Base-by-base conservation (phyloP, 2,113 vertebrate genomes). In the Lutjanus erythropterus region DNA sequence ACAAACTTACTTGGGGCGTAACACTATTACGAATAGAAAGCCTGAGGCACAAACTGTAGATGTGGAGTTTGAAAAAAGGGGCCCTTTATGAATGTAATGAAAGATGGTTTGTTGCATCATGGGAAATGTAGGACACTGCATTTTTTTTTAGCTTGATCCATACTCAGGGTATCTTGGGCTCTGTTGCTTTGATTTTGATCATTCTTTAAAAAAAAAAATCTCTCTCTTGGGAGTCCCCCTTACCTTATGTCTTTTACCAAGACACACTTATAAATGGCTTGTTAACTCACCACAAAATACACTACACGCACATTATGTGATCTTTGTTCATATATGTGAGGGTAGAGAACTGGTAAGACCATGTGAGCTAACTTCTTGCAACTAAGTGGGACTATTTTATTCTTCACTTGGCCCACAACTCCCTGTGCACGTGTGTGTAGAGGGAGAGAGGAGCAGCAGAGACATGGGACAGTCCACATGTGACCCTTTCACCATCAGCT, bases 401-500 rank as follows among this genome's bases (percentile, higher is more conserved):
- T 59, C 62, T 67, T 59, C 35, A 70, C 65, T 11, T 39, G 6
- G 18, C 37, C 9, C 9, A 46, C 33, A 31, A 9, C 19, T 21
- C 15, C 16, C n/a, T 52, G 52, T 37, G 16, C 27, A 33, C 44
- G 72, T 74, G 33, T 41, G 37, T 58, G 41, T 59, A 6, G 4
- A 18, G 9, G 50, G 18, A 9, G 8, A 39, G 55, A 59, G 66
- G 6, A 78, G 75, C 46, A 52, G 55, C 14, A 37, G 60, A 9
- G 18, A 71, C 4, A 66, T 5, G 56, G 25, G 64, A 46, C 39
- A 23, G 39, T 60, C 65, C 52, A 39, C 58, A 67, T 55, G 33
- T 73, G 37, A 78, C 56, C 77, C 53, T 35, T 64, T 64, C 27
- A 80, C 12, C 62, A 68, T 87, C 71, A 80, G 6, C 50, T 84